Evolutionary conservation across 2,888 invertebrate species (phyloP).

Genomic region (Archips xylosteana): DNA sequence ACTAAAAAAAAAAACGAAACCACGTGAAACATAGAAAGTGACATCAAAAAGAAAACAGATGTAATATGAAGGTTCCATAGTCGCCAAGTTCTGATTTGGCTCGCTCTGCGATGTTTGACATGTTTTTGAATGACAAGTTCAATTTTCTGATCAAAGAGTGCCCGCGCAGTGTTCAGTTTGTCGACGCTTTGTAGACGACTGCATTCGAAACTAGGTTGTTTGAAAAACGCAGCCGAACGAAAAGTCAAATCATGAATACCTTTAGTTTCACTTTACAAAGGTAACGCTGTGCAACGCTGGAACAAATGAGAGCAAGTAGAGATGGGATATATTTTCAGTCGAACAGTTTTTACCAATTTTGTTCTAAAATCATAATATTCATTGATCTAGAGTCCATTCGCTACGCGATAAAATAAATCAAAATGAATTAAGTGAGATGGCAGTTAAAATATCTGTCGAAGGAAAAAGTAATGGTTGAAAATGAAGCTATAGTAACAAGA

Average conservation of each 20-base stretch:
- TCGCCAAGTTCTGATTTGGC: constrained; percentile 2
- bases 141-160: constrained; percentile 58
- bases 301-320: constrained; percentile 19
- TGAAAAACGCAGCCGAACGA: constrained; percentile 32
- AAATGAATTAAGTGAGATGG: background rate
- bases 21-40: background rate
- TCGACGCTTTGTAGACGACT: constrained; percentile 51
- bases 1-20: no score
- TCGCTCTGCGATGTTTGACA: constrained; percentile 48
- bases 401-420: background rate
- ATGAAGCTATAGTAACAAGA: constrained; percentile 25
- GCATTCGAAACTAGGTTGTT: constrained; percentile 36
- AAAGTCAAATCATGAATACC: constrained; percentile 44
- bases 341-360: background rate
- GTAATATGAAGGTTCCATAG: background rate
- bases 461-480: constrained; percentile 6
- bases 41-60: background rate
- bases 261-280: constrained; percentile 39
- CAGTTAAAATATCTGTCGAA: constrained; percentile 7
- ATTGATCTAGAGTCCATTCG: background rate
- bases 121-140: constrained; percentile 58
- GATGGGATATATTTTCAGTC: constrained; percentile 11
- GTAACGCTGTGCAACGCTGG: constrained; percentile 16
- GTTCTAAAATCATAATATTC: constrained; percentile 10
- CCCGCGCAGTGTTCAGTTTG: constrained; percentile 50